Base-by-base conservation (phyloP, 1,140 invertebrate genomes). In the Drosophila dunni region DNA sequence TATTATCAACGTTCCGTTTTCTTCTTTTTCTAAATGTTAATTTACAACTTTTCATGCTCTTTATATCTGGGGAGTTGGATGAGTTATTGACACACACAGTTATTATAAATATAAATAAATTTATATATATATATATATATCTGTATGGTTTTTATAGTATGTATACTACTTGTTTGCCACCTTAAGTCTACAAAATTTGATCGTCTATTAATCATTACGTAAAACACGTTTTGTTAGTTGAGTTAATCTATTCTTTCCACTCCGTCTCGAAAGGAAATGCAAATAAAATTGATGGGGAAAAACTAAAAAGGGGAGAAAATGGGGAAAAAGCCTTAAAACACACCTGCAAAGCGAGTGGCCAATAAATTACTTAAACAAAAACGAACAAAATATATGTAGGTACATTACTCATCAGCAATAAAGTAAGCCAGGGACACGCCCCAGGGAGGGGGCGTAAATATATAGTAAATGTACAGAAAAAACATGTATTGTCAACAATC, bases 121-220 rank as follows among this genome's bases (percentile, higher is more conserved):
- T 7, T 45, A 45, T 45, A 45, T 20, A n/a, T n/a, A n/a, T n/a
- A n/a, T 45, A 45, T 15, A 45, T 51, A 56, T 53, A 53, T 53
- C 2, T 36, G 13, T 53, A 53, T 53, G 13, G 5, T 75, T 70
- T 62, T 64, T 38, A 53, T 57, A 29, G 46, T 74, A 42, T 60
- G 40, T 65, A 9, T 77, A 74, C 24, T 78, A 70, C 78, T 60
- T 58, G 66, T 85, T 85, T 88, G 83, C 76, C 62, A 61, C 70
- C 70, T 85, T 85, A 89, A 75, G 54, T 50, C 83, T 88, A 89
- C 33, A 78, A 58, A 89, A 88, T 89, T 88, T 89, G 83, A 89
- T 88, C 83, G 84, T 83, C 83, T 89, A 83, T 78, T 83, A 83
- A 73, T 82, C 65, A 70, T 80, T 72, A 75, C 68, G 78, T 81